Evolutionary conservation across 1,140 invertebrate genomes (phyloP).

Genomic region (Globodera rostochiensis): DNA sequence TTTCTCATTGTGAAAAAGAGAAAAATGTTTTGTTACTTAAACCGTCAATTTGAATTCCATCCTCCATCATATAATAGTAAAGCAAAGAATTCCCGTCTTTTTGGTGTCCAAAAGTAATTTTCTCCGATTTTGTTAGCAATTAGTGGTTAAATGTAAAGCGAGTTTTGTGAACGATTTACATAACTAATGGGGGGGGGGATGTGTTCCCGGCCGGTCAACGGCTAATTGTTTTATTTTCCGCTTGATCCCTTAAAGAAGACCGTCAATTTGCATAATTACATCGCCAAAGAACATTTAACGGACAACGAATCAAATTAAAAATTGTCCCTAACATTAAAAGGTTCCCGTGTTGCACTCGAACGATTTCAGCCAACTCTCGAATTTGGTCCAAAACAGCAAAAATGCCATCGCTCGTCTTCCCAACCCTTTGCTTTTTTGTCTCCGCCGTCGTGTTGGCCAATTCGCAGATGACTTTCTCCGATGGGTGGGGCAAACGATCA

Average conservation of each 20-base stretch:
- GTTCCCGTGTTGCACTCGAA: background rate
- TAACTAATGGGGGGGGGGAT: background rate
- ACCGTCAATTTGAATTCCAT: too few species aligned
- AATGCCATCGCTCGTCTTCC: slow-evolving; percentile 18
- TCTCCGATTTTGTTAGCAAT: too few species aligned
- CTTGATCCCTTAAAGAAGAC: background rate
- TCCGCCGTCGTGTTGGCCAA: slow-evolving; percentile 27
- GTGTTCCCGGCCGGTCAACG: background rate
- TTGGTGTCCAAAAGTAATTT: too few species aligned
- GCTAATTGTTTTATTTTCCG: background rate
- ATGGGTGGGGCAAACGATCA: slow-evolving; percentile 53
- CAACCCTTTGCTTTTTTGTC: slow-evolving; percentile 29
- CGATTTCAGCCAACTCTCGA: background rate
- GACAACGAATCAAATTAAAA: background rate
- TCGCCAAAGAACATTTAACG: background rate
- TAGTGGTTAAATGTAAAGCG: background rate
- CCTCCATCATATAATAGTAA: too few species aligned
- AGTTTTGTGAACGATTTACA: background rate
- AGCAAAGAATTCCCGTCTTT: too few species aligned
- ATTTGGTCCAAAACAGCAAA: background rate
- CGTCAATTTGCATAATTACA: slow-evolving; percentile 11
- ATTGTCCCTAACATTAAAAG: background rate
- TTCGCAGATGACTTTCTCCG: slow-evolving; percentile 52
- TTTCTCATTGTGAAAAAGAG: too few species aligned
- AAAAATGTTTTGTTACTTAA: too few species aligned